These are phyloP conservation scores for Ictidomys tridecemlineatus DNA, from an alignment of 2,113 vertebrate genomes.

Conservation along the genomic window DNA sequence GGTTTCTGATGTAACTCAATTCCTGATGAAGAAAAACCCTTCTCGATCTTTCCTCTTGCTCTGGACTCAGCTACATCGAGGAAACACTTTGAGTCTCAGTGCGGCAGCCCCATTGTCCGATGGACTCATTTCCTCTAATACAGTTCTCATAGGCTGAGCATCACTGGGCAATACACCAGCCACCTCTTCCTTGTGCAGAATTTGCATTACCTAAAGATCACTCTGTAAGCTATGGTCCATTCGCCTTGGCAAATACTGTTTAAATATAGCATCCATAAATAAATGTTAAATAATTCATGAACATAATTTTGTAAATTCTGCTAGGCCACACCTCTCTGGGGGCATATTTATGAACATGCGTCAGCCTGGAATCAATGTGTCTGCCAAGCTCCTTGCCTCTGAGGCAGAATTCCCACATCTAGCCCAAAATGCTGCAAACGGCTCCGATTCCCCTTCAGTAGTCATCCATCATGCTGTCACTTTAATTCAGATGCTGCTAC, in stretches of 20 bases:
- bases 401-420: conserved; percentile 92
- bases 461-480: conserved; percentile 97
- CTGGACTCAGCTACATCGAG: background rate
- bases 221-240: conserved; percentile 82
- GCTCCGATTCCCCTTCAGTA: conserved; percentile 90
- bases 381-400: conserved; percentile 90
- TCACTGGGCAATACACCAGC: conserved; percentile 74
- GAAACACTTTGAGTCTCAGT: background rate
- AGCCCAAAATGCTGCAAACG: conserved; percentile 91
- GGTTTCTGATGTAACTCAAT: background rate
- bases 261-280: conserved; percentile 93
- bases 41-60: background rate
- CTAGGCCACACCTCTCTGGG: conserved; percentile 92
- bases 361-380: conserved; percentile 92
- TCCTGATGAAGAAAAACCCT: conserved; percentile 1
- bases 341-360: conserved; percentile 93
- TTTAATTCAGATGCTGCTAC: conserved; percentile 98
- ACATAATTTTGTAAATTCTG: conserved; percentile 92
- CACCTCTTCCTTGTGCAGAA: conserved; percentile 78
- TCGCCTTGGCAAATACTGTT: conserved; percentile 87
- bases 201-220: conserved; percentile 89
- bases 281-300: conserved; percentile 97
- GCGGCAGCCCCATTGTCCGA: conserved; percentile 24
- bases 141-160: conserved; percentile 81
- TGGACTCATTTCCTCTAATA: conserved; percentile 76